These are phyloP conservation scores for Aspidapion aeneum DNA, from an alignment of 2,888 invertebrate species.

Conservation along the genomic window DNA sequence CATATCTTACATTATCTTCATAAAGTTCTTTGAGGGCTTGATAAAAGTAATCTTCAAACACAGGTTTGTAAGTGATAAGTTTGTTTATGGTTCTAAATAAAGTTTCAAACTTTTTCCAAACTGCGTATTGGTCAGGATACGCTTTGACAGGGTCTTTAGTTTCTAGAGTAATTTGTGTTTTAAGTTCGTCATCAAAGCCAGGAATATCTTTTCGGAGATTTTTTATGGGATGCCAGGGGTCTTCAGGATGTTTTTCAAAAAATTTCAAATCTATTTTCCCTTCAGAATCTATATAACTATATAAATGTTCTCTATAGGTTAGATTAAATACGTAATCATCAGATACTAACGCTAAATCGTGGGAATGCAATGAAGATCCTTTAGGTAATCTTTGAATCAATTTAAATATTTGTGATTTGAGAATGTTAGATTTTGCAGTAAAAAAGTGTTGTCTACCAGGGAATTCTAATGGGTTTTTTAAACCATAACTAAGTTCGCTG, in stretches of 20 bases:
- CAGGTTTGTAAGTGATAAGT: constrained; percentile 52
- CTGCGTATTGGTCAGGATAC: background rate
- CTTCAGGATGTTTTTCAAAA: constrained; percentile 10
- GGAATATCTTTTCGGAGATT: background rate
- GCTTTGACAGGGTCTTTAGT: background rate
- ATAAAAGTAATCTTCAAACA: constrained; percentile 55
- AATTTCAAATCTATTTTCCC: background rate
- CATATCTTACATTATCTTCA: constrained; percentile 60
- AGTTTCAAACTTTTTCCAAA: background rate
- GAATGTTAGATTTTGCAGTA: constrained; percentile 55
- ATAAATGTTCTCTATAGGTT: constrained; percentile 56
- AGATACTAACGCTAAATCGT: constrained; percentile 62
- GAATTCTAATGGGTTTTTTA: constrained; percentile 45
- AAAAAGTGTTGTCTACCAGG: constrained; percentile 66
- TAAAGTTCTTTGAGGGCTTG: constrained; percentile 55
- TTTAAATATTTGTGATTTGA: constrained; percentile 59
- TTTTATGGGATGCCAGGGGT: constrained; percentile 25
- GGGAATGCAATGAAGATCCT: constrained; percentile 67
- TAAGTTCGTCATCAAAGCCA: background rate
- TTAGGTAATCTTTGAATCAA: constrained; percentile 68
- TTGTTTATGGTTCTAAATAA: constrained; percentile 26
- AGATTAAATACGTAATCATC: constrained; percentile 59
- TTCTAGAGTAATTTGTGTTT: background rate
- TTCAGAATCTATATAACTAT: constrained; percentile 36
- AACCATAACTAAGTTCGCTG: constrained; percentile 36